phyloP scores from a whole-genome alignment of 2,888 invertebrate species.

The Adelphocoris suturalis region DNA sequence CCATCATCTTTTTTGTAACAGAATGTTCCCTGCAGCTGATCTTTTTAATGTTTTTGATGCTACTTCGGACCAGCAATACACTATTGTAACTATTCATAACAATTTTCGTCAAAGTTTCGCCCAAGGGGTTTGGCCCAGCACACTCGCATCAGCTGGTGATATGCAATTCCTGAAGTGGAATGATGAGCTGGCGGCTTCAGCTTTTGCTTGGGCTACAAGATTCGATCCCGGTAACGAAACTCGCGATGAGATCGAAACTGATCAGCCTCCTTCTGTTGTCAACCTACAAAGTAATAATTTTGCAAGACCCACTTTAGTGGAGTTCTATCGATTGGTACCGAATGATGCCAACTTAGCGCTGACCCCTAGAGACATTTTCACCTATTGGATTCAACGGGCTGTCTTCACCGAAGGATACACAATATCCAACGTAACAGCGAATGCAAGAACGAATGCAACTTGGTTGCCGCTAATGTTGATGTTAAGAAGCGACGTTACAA shows the following conservation, averaged over 20 bases:
- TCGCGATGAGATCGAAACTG: not conserved
- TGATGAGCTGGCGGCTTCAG: not conserved
- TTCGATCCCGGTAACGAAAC: not conserved
- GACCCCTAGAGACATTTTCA: not conserved
- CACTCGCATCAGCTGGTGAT: not conserved
- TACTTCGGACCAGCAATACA: not conserved
- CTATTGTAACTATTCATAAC: not conserved
- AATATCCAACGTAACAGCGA: not conserved
- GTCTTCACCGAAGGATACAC: not conserved
- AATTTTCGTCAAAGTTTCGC: constrained; percentile 17
- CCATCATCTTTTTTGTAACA: not conserved
- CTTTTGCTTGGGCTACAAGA: not conserved
- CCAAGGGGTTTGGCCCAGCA: not conserved
- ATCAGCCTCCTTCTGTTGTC: not conserved
- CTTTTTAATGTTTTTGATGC: not conserved
- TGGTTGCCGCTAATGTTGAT: not conserved
- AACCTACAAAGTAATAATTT: too few relatives aligned
- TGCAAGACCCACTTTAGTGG: not conserved
- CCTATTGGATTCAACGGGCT: not conserved
- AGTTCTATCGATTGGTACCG: not conserved
- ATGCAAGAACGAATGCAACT: not conserved
- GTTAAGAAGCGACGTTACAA: not conserved
- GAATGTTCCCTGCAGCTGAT: not conserved
- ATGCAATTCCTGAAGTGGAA: not conserved
- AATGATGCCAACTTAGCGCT: not conserved